Conservation (phyloP, 2,797 vertebrate species). For the Arrhamphus sclerolepis region DNA sequence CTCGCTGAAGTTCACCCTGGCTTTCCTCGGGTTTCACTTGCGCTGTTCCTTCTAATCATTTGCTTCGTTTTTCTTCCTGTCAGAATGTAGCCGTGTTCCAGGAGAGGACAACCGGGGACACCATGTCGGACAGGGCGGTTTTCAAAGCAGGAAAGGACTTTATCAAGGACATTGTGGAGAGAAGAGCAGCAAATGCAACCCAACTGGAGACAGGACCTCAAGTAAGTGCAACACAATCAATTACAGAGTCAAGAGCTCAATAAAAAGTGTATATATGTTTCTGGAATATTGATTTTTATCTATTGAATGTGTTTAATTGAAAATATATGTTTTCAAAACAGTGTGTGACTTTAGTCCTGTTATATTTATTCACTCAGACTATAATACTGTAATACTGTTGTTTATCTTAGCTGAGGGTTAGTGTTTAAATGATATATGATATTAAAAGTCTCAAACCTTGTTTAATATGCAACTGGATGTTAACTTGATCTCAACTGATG, state of each 20-base stretch:
- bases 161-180: conserved; percentile 82
- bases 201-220: conserved; percentile 33
- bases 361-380: conserved; percentile 23
- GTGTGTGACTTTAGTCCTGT: conserved; percentile 5
- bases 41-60: conserved; percentile 52
- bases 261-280: conserved; percentile 3
- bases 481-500: background rate
- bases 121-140: conserved; percentile 81
- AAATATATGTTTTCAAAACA: too few species aligned
- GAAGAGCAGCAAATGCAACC: conserved; percentile 64
- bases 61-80: conserved; percentile 45
- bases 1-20: conserved; percentile 49
- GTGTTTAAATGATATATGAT: too few species aligned
- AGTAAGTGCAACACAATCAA: conserved; percentile 56
- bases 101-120: conserved; percentile 42
- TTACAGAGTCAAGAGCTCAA: conserved; percentile 9
- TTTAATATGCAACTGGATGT: background rate
- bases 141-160: conserved; percentile 89
- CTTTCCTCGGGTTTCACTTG: conserved; percentile 66
- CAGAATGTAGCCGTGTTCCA: conserved; percentile 59
- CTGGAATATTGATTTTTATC: background rate
- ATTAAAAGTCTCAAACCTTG: too few species aligned
- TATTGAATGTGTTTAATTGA: background rate
- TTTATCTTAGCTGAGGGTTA: too few species aligned
- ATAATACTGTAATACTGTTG: background rate